These are phyloP conservation scores for Cataglyphis altisquamis DNA, from an alignment of 2,888 invertebrate species.

Conservation along the genomic window DNA sequence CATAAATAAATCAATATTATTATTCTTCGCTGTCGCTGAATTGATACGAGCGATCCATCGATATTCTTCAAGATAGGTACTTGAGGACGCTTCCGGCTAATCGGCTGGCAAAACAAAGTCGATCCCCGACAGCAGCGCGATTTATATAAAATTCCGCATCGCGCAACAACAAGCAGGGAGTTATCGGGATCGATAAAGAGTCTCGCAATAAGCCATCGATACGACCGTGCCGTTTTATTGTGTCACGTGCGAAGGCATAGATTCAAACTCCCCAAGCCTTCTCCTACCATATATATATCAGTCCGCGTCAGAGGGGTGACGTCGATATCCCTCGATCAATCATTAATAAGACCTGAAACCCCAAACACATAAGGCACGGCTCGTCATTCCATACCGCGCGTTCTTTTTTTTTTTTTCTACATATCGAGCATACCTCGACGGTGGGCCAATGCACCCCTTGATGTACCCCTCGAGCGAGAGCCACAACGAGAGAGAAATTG, in stretches of 20 bases:
- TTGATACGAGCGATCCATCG: constrained; percentile 44
- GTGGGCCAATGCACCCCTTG: constrained; percentile 3
- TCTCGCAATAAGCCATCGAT: constrained; percentile 77
- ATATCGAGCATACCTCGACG: constrained; percentile 22
- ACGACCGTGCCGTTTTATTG: constrained; percentile 81
- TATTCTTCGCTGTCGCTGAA: constrained; percentile 39
- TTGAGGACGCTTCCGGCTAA: constrained; percentile 64
- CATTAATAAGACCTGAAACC: constrained; percentile 86
- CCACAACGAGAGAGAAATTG: constrained; percentile 76
- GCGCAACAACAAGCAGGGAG: constrained; percentile 65
- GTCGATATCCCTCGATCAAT: constrained; percentile 86
- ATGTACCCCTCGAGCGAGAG: constrained; percentile 12
- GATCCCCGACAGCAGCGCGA: constrained; percentile 66
- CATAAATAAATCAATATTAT: constrained; percentile 63
- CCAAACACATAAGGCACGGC: constrained; percentile 83
- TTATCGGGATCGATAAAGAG: constrained; percentile 82
- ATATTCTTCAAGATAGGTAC: constrained; percentile 30
- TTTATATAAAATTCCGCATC: constrained; percentile 72
- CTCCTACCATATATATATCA: constrained; percentile 67
- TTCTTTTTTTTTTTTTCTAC: constrained; percentile 56
- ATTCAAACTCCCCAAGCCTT: constrained; percentile 68
- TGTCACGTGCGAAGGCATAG: constrained; percentile 85
- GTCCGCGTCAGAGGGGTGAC: constrained; percentile 84
- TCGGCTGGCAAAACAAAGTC: constrained; percentile 75
- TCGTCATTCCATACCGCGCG: constrained; percentile 21